Percentiles rank a stretch among this genome's conserved stretches.
Evolutionary conservation across 2,797 vertebrate species (phyloP).

Genomic region (Tapera naevia): DNA sequence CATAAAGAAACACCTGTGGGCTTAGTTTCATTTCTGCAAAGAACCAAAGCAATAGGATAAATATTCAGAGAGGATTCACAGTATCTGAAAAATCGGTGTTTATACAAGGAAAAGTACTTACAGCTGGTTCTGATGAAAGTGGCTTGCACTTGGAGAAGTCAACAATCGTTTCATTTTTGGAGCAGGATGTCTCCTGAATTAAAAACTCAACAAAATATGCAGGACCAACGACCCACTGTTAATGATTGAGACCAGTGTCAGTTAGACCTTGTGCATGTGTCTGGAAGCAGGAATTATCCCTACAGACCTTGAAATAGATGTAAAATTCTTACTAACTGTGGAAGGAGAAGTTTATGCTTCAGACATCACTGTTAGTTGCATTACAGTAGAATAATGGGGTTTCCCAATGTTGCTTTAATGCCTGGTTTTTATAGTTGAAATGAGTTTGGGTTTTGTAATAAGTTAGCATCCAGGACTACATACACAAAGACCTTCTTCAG

Average conservation of each 20-base stretch:
- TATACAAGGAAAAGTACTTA: slow-evolving; percentile 22
- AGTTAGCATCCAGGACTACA: neutral
- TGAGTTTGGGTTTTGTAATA: neutral
- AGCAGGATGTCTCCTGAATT: slow-evolving; percentile 68
- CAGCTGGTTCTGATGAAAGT: neutral
- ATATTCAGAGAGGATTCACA: neutral
- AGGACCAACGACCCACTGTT: slow-evolving; percentile 62
- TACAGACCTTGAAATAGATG: neutral
- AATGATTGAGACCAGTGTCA: neutral
- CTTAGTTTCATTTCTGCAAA: neutral
- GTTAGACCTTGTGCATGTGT: neutral
- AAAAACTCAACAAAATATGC: slow-evolving; percentile 67
- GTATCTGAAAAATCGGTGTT: neutral
- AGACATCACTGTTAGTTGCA: neutral
- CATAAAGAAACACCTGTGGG: neutral
- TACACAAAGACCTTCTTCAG: neutral
- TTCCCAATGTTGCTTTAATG: neutral
- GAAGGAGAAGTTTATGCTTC: neutral
- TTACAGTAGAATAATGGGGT: neutral
- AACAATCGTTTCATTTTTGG: neutral
- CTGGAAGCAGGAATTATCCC: neutral
- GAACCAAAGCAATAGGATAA: neutral
- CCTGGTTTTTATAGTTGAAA: neutral
- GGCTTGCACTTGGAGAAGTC: slow-evolving; percentile 23
- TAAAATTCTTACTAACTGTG: neutral